Evolutionary conservation across 2,888 invertebrate genomes (phyloP), one percentile per base, ranked within the genome.

Genomic region (Ethmia dodecea): DNA sequence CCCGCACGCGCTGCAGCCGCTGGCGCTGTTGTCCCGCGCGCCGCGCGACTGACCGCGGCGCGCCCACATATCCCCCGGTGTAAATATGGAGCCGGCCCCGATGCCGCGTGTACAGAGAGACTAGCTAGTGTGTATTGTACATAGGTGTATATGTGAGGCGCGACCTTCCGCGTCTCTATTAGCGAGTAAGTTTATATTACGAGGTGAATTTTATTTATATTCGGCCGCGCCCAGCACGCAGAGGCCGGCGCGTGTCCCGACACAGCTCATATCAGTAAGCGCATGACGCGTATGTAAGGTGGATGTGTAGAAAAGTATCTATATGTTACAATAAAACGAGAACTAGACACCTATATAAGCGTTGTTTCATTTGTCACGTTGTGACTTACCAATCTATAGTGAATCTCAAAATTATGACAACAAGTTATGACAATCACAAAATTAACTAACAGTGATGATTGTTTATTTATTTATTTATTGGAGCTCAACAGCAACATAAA

Each of bases 241-340:
- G n/a, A n/a, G n/a, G n/a, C 13, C 32, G 38, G 16, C 31, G 30
- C 22, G 29, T n/a, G n/a, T n/a, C n/a, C n/a, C n/a, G n/a, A 70
- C 77, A 67, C 73, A 71, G 65, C 73, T 71, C 83, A 80, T 83
- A 81, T 81, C 83, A 79, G 71, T 68, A 67, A 66, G 78, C 76
- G 77, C 74, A 57, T 62, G 60, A 61, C 57, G 60, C 63, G 70
- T 63, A 68, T 64, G 77, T 78, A 69, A 74, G 78, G 76, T 77
- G 76, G 72, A 76, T 76, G 78, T 77, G 76, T 81, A 81, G 80
- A 71, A 72, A n/a, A 73, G 69, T 80, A 76, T 81, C 78, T 80
- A 66, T 78, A 72, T 81, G 81, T 81, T 81, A 79, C 69, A 77
- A 78, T 80, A 78, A 81, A 81, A 80, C 70, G 72, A 72, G 55